These are phyloP conservation scores for Macrostomum cliftonense DNA, from an alignment of 2,888 invertebrate genomes.

Conservation along the genomic window DNA sequence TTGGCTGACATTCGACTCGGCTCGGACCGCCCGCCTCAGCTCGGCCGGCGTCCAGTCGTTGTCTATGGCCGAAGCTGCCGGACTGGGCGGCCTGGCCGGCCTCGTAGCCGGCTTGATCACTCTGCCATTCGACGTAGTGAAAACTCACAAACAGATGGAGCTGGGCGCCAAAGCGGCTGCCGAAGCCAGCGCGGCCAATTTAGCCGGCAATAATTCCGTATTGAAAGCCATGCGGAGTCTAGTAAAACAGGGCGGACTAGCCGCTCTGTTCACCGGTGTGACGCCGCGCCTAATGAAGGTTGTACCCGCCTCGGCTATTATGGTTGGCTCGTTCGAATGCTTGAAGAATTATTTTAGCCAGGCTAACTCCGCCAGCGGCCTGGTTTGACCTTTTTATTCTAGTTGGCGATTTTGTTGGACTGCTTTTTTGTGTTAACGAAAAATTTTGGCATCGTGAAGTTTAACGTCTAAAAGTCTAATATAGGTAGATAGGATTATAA, in stretches of 20 bases:
- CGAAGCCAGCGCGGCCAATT: background rate
- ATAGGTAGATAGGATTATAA: no score
- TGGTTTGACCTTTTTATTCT: no score
- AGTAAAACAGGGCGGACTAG: background rate
- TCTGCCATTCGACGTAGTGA: conserved; percentile 90
- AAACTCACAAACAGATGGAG: conserved; percentile 57
- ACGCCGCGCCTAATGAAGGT: conserved; percentile 80
- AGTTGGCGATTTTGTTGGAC: no score
- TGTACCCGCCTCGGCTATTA: conserved; percentile 93
- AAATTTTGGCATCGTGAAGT: no score
- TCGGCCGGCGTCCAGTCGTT: no score
- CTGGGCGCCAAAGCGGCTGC: conserved; percentile 23
- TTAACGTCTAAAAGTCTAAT: no score
- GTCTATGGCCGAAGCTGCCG: no score
- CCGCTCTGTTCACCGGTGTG: background rate
- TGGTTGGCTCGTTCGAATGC: conserved; percentile 93
- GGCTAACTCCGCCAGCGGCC: background rate
- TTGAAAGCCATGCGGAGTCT: background rate
- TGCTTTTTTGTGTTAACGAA: no score
- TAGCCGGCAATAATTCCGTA: background rate
- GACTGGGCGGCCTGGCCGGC: no score
- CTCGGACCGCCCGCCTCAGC: no score
- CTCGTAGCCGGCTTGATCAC: conserved; percentile 65
- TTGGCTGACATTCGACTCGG: conserved; percentile 10
- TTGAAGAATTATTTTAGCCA: conserved; percentile 49